phyloP scores from a whole-genome alignment of 2,797 vertebrate genomes.

The Phrynocephalus vlangalii region DNA sequence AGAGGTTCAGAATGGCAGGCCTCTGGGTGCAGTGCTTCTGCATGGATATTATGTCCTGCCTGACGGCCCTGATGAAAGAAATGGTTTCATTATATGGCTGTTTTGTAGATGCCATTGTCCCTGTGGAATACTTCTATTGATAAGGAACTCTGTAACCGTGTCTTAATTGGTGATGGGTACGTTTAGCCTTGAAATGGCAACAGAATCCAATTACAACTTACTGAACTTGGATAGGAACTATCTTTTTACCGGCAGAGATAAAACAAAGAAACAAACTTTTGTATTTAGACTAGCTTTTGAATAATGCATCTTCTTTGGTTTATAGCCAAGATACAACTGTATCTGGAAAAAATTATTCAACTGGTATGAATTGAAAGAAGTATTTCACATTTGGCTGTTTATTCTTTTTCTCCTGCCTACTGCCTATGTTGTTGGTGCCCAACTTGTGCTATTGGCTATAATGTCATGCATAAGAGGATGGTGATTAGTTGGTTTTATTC shows the following conservation, averaged over 20 bases:
- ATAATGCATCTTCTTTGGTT: slow-evolving; percentile 22
- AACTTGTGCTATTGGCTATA: background rate
- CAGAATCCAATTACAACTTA: slow-evolving; percentile 30
- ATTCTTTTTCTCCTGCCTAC: background rate
- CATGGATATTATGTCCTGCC: slow-evolving; percentile 41
- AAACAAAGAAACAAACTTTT: slow-evolving; percentile 6
- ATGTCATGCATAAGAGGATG: background rate
- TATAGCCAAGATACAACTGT: background rate
- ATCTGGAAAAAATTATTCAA: background rate
- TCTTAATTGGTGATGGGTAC: slow-evolving; percentile 52
- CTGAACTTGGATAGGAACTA: background rate
- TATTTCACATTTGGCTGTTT: slow-evolving; percentile 31
- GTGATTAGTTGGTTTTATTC: slow-evolving; percentile 38
- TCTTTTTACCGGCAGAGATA: slow-evolving; percentile 3
- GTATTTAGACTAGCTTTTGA: slow-evolving; percentile 27
- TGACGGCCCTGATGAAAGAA: slow-evolving; percentile 62
- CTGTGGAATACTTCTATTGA: slow-evolving; percentile 58
- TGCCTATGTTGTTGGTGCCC: background rate
- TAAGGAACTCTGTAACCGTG: slow-evolving; percentile 53
- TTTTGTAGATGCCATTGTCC: slow-evolving; percentile 46
- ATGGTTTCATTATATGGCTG: slow-evolving; percentile 56
- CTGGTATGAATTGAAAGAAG: slow-evolving; percentile 20
- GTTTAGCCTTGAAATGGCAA: slow-evolving; percentile 42
- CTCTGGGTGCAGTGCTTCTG: background rate
- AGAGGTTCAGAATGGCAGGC: slow-evolving; percentile 20